Evolutionary conservation across 1,140 invertebrate species (phyloP), one percentile per base, ranked within the genome.

Genomic region (Leptinotarsa undecemlineata): DNA sequence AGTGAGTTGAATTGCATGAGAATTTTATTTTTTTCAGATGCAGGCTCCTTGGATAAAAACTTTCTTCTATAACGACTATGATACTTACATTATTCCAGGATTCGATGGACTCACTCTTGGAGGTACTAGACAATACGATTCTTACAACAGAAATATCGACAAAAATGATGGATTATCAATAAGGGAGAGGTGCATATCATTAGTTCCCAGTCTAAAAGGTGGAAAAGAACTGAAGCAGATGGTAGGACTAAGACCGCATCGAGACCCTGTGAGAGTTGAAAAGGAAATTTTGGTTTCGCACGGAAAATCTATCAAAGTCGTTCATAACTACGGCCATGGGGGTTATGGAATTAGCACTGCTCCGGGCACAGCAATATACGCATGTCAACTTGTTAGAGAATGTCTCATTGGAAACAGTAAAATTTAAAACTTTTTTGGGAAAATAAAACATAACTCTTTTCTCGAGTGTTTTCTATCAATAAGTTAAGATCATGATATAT

Each of bases 281-380:
- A 84, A 86, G 4, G 94, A 94, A 82, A 76, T 88, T 6, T 78
- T 83, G 13, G 82, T 82, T 19, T 47, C 76, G 6, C 72, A 79
- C 76, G 71, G 82, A 80, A 80, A 85, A 81, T 80, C 84, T 82
- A 72, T 89, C 17, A 89, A 92, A 87, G 84, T 96, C 17, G 91
- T 98, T 1, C 96, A 98, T 84, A 96, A 96, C 85, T 98, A 98
- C 83, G 96, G 96, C 4, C 96, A 98, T 83, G 95, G 96, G 2
- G 95, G 95, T 4, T 95, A 96, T 85, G 96, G 96, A 6, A 91
- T 98, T 1, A 92, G 92, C 72, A 91, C 94, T 48, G 93, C 94
- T 13, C 96, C 95, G 17, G 96, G 96, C 48, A 96, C 95, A 2
- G 90, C 92, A 2, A 87, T 90, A 68, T 87, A 95, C 79, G 94